These are phyloP conservation scores for Eumaeus atala DNA, from an alignment of 1,140 invertebrate species.

Conservation along the genomic window DNA sequence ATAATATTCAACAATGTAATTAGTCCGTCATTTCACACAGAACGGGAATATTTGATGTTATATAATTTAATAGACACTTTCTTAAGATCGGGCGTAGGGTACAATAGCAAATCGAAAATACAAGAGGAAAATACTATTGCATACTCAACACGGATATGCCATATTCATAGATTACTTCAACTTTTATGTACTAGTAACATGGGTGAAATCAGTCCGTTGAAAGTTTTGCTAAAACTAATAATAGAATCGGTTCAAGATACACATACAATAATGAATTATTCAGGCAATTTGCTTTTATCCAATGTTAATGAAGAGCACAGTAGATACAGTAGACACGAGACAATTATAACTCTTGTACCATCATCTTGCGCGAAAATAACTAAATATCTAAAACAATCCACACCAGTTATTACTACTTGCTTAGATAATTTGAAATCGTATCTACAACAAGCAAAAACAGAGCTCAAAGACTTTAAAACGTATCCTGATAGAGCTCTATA, in stretches of 20 bases:
- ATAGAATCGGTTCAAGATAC: background rate
- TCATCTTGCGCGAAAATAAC: background rate
- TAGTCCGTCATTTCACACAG: slow-evolving; percentile 6
- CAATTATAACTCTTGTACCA: too few relatives aligned
- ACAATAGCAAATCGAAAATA: background rate
- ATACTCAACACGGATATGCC: background rate
- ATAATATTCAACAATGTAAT: background rate
- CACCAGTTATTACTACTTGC: too few relatives aligned
- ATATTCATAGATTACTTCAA: slow-evolving; percentile 3
- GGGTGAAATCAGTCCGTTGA: background rate
- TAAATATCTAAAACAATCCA: background rate
- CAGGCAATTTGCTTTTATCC: background rate
- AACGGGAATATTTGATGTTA: slow-evolving; percentile 7
- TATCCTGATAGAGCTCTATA: slow-evolving; percentile 9
- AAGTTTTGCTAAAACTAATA: background rate
- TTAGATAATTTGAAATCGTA: slow-evolving; percentile 1
- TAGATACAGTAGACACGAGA: too few relatives aligned
- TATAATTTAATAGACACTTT: slow-evolving; percentile 2
- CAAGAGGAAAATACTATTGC: background rate
- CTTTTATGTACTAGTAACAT: background rate
- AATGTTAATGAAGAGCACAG: too few relatives aligned
- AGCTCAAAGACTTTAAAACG: background rate
- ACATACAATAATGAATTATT: background rate
- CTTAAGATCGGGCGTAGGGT: slow-evolving; percentile 5
- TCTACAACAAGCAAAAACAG: slow-evolving; percentile 4